A percentile compares a stretch with the other conserved stretches of the same genome.
These are phyloP conservation scores for Echinops telfairi DNA, from an alignment of 2,113 vertebrate species.

Conservation along the genomic window DNA sequence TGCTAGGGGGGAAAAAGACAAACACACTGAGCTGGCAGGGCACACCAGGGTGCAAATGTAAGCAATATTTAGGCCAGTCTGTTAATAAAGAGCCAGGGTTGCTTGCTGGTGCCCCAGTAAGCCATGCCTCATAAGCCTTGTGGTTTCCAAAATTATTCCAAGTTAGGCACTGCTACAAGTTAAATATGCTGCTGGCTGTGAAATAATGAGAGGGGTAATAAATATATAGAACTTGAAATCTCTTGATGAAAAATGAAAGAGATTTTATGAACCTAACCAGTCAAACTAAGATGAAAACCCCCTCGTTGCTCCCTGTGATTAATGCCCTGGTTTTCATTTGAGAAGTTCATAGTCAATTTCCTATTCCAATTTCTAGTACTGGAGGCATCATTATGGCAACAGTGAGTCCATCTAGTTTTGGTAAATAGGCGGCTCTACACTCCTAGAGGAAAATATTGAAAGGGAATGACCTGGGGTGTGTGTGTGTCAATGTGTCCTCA, in stretches of 20 bases:
- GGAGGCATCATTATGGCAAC: constrained; percentile 40
- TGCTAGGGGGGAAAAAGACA: not conserved
- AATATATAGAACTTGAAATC: constrained; percentile 69
- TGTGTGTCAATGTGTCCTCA: not conserved
- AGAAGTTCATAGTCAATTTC: constrained; percentile 69
- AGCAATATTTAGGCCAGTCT: constrained; percentile 70
- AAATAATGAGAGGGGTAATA: constrained; percentile 82
- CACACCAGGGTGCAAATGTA: constrained; percentile 72
- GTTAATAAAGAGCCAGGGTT: constrained; percentile 75
- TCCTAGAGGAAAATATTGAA: constrained; percentile 20
- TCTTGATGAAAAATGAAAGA: constrained; percentile 75
- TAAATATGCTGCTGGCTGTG: constrained; percentile 83
- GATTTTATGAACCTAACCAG: constrained; percentile 57
- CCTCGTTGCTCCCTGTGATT: constrained; percentile 63
- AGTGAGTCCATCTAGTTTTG: constrained; percentile 28
- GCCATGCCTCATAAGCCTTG: constrained; percentile 76
- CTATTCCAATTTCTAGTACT: constrained; percentile 67
- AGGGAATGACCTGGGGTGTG: not conserved
- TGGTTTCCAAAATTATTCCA: constrained; percentile 83
- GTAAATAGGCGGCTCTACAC: constrained; percentile 10
- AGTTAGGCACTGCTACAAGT: constrained; percentile 80
- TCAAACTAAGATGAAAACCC: constrained; percentile 66
- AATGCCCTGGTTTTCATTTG: constrained; percentile 54
- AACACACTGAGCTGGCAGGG: constrained; percentile 37
- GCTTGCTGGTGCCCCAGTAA: constrained; percentile 68